phyloP scores from a whole-genome alignment of 1,140 invertebrate genomes.

The Zaprionus nigranus region DNA sequence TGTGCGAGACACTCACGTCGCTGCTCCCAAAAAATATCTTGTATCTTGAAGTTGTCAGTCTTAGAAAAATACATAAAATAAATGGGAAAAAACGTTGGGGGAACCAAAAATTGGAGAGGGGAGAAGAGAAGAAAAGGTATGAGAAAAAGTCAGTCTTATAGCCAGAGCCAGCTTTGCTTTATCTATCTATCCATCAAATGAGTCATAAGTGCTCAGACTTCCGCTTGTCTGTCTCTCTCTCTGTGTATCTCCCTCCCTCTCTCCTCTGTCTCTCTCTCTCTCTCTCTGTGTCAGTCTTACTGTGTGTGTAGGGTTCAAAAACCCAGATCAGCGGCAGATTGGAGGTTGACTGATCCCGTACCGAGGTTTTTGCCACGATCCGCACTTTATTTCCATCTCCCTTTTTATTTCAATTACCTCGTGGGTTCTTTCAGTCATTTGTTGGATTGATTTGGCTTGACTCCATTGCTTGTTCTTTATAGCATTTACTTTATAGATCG shows the following conservation, averaged over 20 bases:
- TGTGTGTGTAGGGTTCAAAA: conserved; percentile 42
- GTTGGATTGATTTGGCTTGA: background rate
- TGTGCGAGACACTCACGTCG: background rate
- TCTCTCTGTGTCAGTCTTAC: background rate
- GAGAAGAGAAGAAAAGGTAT: background rate
- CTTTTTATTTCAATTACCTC: background rate
- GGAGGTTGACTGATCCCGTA: background rate
- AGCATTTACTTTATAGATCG: background rate
- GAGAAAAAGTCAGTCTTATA: conserved; percentile 25
- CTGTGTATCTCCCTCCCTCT: background rate
- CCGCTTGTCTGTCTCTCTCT: conserved; percentile 32
- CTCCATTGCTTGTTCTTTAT: background rate
- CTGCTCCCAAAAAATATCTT: conserved; percentile 35
- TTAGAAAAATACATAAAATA: conserved; percentile 6
- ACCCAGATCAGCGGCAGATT: conserved; percentile 38
- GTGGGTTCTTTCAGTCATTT: background rate
- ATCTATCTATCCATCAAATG: conserved; percentile 52
- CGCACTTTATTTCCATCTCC: background rate
- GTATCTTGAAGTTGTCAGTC: conserved; percentile 2
- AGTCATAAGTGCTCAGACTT: conserved; percentile 52
- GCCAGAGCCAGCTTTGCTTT: conserved; percentile 25
- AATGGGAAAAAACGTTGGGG: conserved; percentile 15
- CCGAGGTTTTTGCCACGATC: conserved; percentile 40
- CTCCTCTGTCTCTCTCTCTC: background rate
- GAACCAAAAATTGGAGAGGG: background rate